Evolutionary conservation across 1,140 invertebrate species (phyloP).

Genomic region (Cydia amplana): DNA sequence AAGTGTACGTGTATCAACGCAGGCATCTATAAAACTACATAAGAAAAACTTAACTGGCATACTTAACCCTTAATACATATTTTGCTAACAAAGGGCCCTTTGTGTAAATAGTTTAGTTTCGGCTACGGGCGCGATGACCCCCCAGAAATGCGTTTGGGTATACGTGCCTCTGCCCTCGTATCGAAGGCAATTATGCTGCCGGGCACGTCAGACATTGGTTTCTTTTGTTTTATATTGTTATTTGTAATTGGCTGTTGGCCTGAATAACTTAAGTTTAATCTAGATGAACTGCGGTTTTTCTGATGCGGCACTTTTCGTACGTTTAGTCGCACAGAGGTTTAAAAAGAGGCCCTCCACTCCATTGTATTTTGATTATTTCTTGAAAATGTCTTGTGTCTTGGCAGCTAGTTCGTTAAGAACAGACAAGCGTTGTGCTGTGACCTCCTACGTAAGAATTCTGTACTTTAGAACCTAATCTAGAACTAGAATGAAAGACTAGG

Average conservation of each 20-base stretch:
- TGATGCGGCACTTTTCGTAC: background rate
- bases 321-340: too few relatives aligned
- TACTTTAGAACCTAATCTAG: too few relatives aligned
- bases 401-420: too few relatives aligned
- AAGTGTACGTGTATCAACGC: background rate
- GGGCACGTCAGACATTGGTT: conserved; percentile 6
- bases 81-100: background rate
- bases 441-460: too few relatives aligned
- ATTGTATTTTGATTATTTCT: too few relatives aligned
- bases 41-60: background rate
- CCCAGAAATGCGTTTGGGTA: conserved; percentile 15
- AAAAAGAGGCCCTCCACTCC: too few relatives aligned
- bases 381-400: too few relatives aligned
- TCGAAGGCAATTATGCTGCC: background rate
- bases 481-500: too few relatives aligned
- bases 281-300: conserved; percentile 1
- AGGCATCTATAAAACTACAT: background rate
- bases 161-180: conserved; percentile 10
- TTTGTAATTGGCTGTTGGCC: background rate
- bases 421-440: too few relatives aligned
- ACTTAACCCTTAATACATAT: background rate
- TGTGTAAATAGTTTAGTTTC: background rate
- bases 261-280: conserved; percentile 11
- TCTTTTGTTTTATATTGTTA: conserved; percentile 15
- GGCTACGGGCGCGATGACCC: background rate